phyloP scores from a whole-genome alignment of 2,113 vertebrate species.

The Otolemur garnettii region DNA sequence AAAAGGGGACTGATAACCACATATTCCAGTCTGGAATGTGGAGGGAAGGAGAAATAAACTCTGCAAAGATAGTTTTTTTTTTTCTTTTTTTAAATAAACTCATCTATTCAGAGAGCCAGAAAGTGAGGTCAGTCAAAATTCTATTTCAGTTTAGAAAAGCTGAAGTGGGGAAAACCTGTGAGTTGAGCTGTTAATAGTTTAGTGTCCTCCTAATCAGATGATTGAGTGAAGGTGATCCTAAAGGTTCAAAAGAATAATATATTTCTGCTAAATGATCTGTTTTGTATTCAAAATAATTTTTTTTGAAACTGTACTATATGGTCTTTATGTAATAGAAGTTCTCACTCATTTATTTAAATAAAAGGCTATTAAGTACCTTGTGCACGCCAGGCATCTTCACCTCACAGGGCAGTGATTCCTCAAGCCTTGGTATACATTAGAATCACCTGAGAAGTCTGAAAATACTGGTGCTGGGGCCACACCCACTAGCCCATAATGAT shows the following conservation, averaged over 20 bases:
- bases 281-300: background rate
- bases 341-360: conserved; percentile 24
- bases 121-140: background rate
- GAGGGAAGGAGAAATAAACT: background rate
- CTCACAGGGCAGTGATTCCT: background rate
- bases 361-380: background rate
- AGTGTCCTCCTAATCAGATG: background rate
- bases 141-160: background rate
- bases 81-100: background rate
- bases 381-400: background rate
- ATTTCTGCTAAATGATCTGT: background rate
- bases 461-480: background rate
- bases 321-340: background rate
- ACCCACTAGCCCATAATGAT: rapidly evolving
- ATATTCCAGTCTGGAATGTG: background rate
- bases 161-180: background rate
- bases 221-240: background rate
- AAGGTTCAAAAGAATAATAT: background rate
- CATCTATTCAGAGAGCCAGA: background rate
- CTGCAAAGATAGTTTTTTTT: background rate
- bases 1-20: background rate
- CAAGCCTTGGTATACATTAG: background rate
- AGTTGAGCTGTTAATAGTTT: background rate
- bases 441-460: background rate
- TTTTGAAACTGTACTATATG: background rate